Conservation (phyloP, 2,888 invertebrate genomes). For the Lysandra bellargus region DNA sequence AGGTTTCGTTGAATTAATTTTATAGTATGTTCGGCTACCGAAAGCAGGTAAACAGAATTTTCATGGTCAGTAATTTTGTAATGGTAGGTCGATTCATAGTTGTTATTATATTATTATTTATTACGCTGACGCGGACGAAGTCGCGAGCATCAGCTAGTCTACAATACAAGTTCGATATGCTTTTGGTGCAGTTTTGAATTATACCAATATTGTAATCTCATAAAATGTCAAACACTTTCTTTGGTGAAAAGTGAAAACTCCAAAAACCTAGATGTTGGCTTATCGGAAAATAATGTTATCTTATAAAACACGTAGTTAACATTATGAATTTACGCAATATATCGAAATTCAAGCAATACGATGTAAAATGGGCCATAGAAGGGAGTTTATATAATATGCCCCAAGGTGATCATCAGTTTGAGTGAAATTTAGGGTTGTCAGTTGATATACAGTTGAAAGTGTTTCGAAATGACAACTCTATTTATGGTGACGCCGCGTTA, state of each 20-base stretch:
- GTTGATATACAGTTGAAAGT: background rate
- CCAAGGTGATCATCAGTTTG: slow-evolving; percentile 29
- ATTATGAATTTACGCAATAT: slow-evolving; percentile 3
- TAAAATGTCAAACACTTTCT: too few species aligned
- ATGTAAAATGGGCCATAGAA: slow-evolving; percentile 32
- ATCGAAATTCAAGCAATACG: slow-evolving; percentile 11
- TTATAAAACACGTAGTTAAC: background rate
- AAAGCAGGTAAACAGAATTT: background rate
- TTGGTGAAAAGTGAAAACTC: background rate
- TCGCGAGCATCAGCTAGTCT: too few species aligned
- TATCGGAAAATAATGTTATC: background rate
- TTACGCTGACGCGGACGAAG: too few species aligned
- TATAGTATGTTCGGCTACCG: background rate
- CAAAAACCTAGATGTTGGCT: background rate
- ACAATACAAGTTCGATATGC: too few species aligned
- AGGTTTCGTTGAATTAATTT: slow-evolving; percentile 11
- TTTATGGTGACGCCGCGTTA: background rate
- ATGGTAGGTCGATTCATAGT: background rate
- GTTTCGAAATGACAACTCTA: background rate
- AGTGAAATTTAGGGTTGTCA: slow-evolving; percentile 20
- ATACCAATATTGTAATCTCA: too few species aligned
- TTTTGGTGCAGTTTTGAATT: too few species aligned
- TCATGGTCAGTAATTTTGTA: background rate
- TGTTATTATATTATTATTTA: too few species aligned
- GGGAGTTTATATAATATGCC: slow-evolving; percentile 27